Percentiles rank a stretch among this genome's conserved stretches.
phyloP scores from a whole-genome alignment of 1,140 invertebrate species.

The Drosophila melanica region DNA sequence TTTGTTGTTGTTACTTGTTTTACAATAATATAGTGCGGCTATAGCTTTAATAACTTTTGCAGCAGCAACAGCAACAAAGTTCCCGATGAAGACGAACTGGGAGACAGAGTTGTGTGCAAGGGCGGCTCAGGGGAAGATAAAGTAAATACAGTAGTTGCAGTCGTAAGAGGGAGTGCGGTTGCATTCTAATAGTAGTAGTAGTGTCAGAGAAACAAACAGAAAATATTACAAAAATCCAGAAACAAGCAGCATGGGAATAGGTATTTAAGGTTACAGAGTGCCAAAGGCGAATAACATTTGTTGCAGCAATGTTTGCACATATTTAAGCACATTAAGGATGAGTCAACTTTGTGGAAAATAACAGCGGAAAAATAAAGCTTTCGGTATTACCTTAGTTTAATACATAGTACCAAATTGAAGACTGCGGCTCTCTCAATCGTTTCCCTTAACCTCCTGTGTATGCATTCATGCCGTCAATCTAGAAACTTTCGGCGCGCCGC shows the following conservation, averaged over 20 bases:
- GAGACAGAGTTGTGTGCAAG: slow-evolving; percentile 8
- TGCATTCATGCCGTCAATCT: slow-evolving; percentile 53
- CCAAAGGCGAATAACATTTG: slow-evolving; percentile 76
- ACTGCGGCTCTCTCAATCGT: not conserved
- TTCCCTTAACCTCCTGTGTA: slow-evolving; percentile 5
- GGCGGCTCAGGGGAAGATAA: not conserved
- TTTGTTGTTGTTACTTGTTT: slow-evolving; percentile 56
- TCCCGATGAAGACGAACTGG: slow-evolving; percentile 51
- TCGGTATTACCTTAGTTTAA: slow-evolving; percentile 33
- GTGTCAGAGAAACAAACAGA: slow-evolving; percentile 52
- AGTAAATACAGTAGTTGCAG: slow-evolving; percentile 44
- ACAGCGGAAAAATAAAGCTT: slow-evolving; percentile 59
- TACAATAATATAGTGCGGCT: slow-evolving; percentile 78
- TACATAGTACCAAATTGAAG: slow-evolving; percentile 17
- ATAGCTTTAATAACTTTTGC: slow-evolving; percentile 78
- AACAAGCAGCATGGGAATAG: slow-evolving; percentile 11
- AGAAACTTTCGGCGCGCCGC: slow-evolving; percentile 38
- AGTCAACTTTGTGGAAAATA: slow-evolving; percentile 64
- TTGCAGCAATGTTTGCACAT: slow-evolving; percentile 73
- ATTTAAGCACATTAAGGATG: slow-evolving; percentile 79
- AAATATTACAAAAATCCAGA: slow-evolving; percentile 30
- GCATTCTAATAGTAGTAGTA: slow-evolving; percentile 69
- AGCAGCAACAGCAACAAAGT: slow-evolving; percentile 61
- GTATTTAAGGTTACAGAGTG: slow-evolving; percentile 24
- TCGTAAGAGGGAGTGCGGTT: slow-evolving; percentile 55